Percentiles rank a stretch among this genome's conserved stretches.
phyloP scores from a whole-genome alignment of 2,888 invertebrate species.

The Netelia melanura region DNA sequence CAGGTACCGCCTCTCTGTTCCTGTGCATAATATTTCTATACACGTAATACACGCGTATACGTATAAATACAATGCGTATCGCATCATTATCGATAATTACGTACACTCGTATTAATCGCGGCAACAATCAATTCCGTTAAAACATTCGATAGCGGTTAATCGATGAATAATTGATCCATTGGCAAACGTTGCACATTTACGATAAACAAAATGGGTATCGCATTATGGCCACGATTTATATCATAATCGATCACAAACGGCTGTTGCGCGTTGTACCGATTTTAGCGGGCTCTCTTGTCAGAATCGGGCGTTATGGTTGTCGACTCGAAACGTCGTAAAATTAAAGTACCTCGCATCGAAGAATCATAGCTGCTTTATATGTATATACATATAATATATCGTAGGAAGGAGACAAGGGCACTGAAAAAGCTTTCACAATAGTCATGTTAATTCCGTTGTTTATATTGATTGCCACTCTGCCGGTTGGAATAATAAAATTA shows the following conservation, averaged over 20 bases:
- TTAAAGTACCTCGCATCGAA: constrained; percentile 31
- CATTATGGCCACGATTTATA: neutral
- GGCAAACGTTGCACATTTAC: neutral
- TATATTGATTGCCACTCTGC: constrained; percentile 48
- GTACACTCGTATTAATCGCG: constrained; percentile 3
- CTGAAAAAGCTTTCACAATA: constrained; percentile 51
- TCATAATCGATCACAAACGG: constrained; percentile 27
- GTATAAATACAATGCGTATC: constrained; percentile 10
- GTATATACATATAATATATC: neutral
- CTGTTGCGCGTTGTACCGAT: constrained; percentile 14
- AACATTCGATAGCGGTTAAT: neutral
- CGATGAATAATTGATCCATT: constrained; percentile 7
- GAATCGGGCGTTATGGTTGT: constrained; percentile 36
- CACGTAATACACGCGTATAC: constrained; percentile 9
- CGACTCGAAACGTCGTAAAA: constrained; percentile 51
- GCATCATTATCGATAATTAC: constrained; percentile 54
- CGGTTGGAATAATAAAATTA: constrained; percentile 35
- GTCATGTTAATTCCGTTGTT: constrained; percentile 51
- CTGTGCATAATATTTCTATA: neutral
- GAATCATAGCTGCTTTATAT: constrained; percentile 40
- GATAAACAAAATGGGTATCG: neutral
- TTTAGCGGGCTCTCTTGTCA: constrained; percentile 26
- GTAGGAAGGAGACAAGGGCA: constrained; percentile 22
- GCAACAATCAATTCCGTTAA: constrained; percentile 18
- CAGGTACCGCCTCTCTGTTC: neutral